Conservation (phyloP, 2,113 vertebrate genomes). For the Acinonyx jubatus region DNA sequence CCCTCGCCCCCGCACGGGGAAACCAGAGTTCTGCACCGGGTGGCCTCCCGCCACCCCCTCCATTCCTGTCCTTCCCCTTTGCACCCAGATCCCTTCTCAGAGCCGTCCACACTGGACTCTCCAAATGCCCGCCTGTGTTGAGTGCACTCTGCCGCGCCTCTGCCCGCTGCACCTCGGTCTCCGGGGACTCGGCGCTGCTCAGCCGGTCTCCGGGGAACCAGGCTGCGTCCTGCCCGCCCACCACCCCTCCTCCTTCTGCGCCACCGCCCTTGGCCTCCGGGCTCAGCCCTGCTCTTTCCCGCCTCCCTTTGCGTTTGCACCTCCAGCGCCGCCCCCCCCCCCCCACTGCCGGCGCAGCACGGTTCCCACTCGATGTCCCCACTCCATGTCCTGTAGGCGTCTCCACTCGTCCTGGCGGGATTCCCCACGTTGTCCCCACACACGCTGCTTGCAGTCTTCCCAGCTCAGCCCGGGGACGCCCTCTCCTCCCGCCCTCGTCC, state of each 20-base stretch:
- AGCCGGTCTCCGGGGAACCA: neutral
- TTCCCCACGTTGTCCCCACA: neutral
- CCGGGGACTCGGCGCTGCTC: neutral
- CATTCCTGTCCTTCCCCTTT: neutral
- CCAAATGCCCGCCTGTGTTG: neutral
- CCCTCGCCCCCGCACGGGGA: neutral
- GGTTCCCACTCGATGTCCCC: neutral
- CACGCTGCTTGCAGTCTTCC: accelerated
- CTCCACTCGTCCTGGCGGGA: accelerated
- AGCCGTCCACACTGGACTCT: neutral
- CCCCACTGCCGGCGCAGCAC: neutral
- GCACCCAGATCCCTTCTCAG: neutral
- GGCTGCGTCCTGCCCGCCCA: neutral
- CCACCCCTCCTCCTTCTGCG: neutral
- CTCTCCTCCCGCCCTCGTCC: neutral
- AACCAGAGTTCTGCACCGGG: neutral
- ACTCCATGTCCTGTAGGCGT: accelerated
- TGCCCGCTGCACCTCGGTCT: neutral
- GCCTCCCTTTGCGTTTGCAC: neutral
- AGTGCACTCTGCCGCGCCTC: no score
- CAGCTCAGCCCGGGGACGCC: neutral
- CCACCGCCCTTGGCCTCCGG: neutral
- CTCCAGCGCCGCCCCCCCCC: neutral
- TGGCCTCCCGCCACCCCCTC: no score
- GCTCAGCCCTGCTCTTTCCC: neutral